A percentile compares a stretch with the other conserved stretches of the same genome.
phyloP scores from a whole-genome alignment of 2,113 vertebrate species.

The Diglossa brunneiventris region DNA sequence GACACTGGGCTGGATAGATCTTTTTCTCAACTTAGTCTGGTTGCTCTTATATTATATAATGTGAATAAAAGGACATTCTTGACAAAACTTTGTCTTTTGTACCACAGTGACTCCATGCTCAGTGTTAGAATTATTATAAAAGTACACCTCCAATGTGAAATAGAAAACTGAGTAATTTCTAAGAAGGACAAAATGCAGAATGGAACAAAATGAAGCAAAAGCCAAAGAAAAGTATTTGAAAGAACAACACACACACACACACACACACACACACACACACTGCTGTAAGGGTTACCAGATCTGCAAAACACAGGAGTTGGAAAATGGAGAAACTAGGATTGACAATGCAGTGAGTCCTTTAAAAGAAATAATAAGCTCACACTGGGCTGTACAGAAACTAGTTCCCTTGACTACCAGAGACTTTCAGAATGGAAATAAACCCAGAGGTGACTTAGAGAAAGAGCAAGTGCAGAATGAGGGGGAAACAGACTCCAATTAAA shows the following conservation, averaged over 20 bases:
- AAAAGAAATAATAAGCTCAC: conserved; percentile 61
- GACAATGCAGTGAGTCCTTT: conserved; percentile 29
- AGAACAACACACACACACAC: background rate
- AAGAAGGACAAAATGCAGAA: background rate
- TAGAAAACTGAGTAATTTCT: background rate
- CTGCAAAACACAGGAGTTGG: background rate
- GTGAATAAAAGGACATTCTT: background rate
- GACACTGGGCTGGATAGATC: background rate
- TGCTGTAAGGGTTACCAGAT: background rate
- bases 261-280: background rate
- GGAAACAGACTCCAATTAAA: conserved; percentile 54
- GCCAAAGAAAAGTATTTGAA: background rate
- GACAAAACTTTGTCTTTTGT: background rate
- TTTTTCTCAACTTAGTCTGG: background rate
- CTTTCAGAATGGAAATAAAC: conserved; percentile 56
- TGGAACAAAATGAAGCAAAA: background rate
- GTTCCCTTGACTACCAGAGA: conserved; percentile 58
- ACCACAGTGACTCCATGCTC: background rate
- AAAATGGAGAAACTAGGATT: conserved; percentile 8
- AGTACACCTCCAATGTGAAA: background rate
- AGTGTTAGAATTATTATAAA: background rate
- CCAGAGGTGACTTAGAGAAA: conserved; percentile 45
- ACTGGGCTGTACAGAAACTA: conserved; percentile 34
- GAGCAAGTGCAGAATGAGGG: conserved; percentile 12
- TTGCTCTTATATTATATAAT: background rate